phyloP scores from a whole-genome alignment of 2,888 invertebrate species.

The Xestia c-nigrum region DNA sequence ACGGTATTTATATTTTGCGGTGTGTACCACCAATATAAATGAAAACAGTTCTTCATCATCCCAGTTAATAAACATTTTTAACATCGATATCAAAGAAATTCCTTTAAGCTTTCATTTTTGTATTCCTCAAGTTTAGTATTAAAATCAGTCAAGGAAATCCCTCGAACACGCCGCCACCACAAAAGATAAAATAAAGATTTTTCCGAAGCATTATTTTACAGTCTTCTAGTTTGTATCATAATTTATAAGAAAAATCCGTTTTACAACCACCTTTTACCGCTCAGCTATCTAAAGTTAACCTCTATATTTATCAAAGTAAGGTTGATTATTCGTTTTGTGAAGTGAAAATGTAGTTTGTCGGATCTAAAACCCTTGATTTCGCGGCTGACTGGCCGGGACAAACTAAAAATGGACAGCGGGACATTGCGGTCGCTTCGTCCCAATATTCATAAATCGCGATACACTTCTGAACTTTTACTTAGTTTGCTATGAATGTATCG shows the following conservation, averaged over 20 bases:
- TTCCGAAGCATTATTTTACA: conserved; percentile 62
- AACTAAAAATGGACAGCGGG: conserved; percentile 70
- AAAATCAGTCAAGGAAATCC: conserved; percentile 44
- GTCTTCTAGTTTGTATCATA: conserved; percentile 66
- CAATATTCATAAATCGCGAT: conserved; percentile 73
- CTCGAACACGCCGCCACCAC: conserved; percentile 35
- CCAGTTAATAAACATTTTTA: not conserved
- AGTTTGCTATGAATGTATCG: conserved; percentile 54
- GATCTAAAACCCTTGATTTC: conserved; percentile 71
- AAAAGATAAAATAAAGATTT: conserved; percentile 57
- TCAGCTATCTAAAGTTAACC: not conserved
- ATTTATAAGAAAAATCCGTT: conserved; percentile 67
- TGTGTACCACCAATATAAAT: not conserved
- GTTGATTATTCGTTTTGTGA: conserved; percentile 26
- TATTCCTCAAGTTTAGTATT: conserved; percentile 36
- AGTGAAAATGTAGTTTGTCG: conserved; percentile 16
- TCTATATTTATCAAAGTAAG: conserved; percentile 18
- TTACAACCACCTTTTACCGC: conserved; percentile 28
- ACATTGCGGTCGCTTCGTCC: conserved; percentile 66
- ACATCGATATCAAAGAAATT: conserved; percentile 14
- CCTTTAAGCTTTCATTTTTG: not conserved
- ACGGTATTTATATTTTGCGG: too few species aligned
- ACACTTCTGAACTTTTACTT: conserved; percentile 59
- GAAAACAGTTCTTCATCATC: not conserved
- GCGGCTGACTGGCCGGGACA: conserved; percentile 69